Base-by-base conservation (phyloP, 1,140 invertebrate species). In the Zaprionus lachaisei region DNA sequence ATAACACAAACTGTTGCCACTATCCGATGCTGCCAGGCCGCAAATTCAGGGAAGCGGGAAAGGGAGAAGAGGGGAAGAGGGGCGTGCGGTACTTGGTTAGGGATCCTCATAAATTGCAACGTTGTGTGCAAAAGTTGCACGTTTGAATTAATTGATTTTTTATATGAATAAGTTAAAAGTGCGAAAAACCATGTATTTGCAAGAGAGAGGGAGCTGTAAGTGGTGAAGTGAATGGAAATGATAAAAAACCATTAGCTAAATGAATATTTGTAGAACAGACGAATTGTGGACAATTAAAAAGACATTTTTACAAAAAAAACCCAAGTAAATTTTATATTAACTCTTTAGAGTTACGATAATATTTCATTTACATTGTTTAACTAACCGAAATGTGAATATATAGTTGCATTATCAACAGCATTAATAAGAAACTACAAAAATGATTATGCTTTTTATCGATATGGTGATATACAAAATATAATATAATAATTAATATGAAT, bases 1-100 rank as follows among this genome's bases (percentile, higher is more conserved):
- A 87, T 87, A 87, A 84, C 84, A 89, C 81, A 87, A 89, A 87
- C 84, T 87, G 81, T 87, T 87, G 85, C 84, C 78, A 84, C 84
- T 84, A 89, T 83, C 84, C 72, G 54, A 38, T 61, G 70, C 47
- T 63, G 62, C 37, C 73, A 72, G 80, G 47, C 73, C 80, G 54
- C 71, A 73, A 72, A 72, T 22, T 11, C 6, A 7, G 44, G 38
- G 15, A 9, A 31, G n/a, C n/a, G 20, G 5, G 31, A n/a, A 62
- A 37, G 56, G 64, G 84, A 55, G 58, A 65, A 37, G 63, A 66
- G 34, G 38, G 4, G 38, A 14, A 9, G n/a, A 7, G 31, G 31
- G 31, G 7, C 9, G 7, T 17, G 7, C 15, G 15, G 38, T n/a
- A n/a, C 41, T 47, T 17, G 41, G 41, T 47, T 47, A 47, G n/a